phyloP scores from a whole-genome alignment of 2,888 invertebrate species.

The Catocala nupta region DNA sequence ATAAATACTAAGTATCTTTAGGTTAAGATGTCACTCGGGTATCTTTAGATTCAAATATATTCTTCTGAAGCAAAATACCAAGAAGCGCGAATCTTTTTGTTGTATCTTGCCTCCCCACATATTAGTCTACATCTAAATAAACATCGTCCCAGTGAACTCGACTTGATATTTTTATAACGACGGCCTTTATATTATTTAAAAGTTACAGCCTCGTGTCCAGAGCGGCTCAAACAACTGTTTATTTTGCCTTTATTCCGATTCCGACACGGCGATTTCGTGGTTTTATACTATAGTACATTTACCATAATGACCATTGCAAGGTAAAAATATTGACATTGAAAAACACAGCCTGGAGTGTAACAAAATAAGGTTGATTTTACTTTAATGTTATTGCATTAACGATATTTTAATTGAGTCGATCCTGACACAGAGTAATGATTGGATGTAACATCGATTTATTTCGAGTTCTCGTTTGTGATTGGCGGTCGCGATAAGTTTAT shows the following conservation, averaged over 20 bases:
- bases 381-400: slow-evolving; percentile 75
- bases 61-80: background rate
- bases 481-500: slow-evolving; percentile 85
- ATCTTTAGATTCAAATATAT: no score
- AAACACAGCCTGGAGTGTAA: slow-evolving; percentile 62
- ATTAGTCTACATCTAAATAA: slow-evolving; percentile 14
- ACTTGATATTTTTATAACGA: slow-evolving; percentile 75
- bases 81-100: background rate
- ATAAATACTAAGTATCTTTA: no score
- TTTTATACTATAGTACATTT: slow-evolving; percentile 83
- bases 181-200: slow-evolving; percentile 61
- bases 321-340: slow-evolving; percentile 58
- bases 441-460: slow-evolving; percentile 87
- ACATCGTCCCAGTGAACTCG: slow-evolving; percentile 11
- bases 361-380: slow-evolving; percentile 70
- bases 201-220: slow-evolving; percentile 66
- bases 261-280: slow-evolving; percentile 86
- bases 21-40: background rate
- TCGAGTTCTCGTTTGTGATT: slow-evolving; percentile 86
- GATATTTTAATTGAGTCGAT: slow-evolving; percentile 88
- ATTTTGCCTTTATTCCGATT: slow-evolving; percentile 85
- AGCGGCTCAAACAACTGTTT: slow-evolving; percentile 79
- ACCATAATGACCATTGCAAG: slow-evolving; percentile 85
- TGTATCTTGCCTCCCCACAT: background rate
- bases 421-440: slow-evolving; percentile 87